phyloP scores from a whole-genome alignment of 2,797 vertebrate genomes.

The Periparus ater region DNA sequence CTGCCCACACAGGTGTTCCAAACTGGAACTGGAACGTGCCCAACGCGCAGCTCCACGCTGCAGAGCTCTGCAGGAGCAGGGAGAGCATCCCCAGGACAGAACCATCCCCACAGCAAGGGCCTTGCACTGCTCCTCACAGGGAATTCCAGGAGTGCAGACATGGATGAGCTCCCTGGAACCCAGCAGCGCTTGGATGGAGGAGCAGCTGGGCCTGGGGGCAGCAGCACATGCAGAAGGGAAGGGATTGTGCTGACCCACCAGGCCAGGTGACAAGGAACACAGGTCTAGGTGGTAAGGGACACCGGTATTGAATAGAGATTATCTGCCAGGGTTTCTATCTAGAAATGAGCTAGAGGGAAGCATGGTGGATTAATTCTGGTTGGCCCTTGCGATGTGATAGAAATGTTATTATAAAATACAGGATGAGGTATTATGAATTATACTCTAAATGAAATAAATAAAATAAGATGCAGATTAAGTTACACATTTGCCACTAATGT shows the following conservation, averaged over 20 bases:
- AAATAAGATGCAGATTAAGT: not conserved
- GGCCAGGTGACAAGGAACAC: not conserved
- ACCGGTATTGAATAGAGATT: not conserved
- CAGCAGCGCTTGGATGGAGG: accelerated
- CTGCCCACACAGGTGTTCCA: not conserved
- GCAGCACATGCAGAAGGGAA: not conserved
- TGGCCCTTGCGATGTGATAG: not conserved
- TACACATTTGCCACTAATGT: not conserved
- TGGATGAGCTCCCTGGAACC: not conserved
- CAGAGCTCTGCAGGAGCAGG: constrained; percentile 17
- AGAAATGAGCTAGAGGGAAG: not conserved
- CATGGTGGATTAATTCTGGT: not conserved
- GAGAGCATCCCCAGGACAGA: not conserved
- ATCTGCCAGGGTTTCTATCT: not conserved
- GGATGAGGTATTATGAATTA: not conserved
- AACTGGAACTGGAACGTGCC: not conserved
- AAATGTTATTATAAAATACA: not conserved
- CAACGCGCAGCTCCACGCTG: not conserved
- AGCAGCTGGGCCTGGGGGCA: not conserved
- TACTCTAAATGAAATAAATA: not conserved
- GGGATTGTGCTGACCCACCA: not conserved
- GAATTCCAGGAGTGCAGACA: not conserved
- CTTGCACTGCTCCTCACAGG: not conserved
- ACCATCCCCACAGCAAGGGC: not conserved
- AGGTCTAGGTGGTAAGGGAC: not conserved